Evolutionary conservation across 2,888 invertebrate genomes (phyloP).

Genomic region (Amblyjoppa proteus): DNA sequence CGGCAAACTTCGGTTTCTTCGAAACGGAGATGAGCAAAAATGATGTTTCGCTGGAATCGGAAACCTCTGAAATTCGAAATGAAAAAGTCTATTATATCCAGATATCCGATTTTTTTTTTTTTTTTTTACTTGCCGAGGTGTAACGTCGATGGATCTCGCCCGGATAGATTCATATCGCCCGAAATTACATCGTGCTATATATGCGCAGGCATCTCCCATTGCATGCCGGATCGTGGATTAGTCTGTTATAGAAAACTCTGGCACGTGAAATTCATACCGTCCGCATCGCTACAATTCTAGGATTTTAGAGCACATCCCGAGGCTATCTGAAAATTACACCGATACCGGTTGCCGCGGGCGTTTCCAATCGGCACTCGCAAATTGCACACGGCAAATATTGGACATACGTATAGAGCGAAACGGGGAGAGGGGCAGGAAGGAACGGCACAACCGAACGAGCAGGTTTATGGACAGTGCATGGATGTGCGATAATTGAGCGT

Average conservation of each 20-base stretch:
- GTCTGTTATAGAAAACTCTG: conserved; percentile 43
- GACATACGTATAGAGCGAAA: background rate
- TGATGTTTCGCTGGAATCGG: no score
- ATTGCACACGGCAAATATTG: conserved; percentile 58
- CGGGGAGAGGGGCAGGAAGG: background rate
- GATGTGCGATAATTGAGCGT: conserved; percentile 45
- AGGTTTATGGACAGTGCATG: conserved; percentile 13
- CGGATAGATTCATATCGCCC: no score
- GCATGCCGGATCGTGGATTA: conserved; percentile 35
- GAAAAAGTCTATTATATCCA: no score
- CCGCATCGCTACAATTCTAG: conserved; percentile 18
- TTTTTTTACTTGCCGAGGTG: no score
- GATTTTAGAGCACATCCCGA: conserved; percentile 20
- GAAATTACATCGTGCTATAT: background rate
- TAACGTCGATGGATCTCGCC: no score
- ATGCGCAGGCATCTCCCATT: background rate
- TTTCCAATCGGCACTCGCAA: conserved; percentile 58
- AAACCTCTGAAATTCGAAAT: no score
- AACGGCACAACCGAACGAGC: background rate
- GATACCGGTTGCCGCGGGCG: conserved; percentile 19
- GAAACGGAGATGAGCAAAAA: no score
- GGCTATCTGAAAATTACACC: conserved; percentile 63
- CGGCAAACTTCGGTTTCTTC: no score
- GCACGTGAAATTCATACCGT: background rate
- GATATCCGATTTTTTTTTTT: no score